Evolutionary conservation across 2,888 invertebrate genomes (phyloP), one percentile per base, ranked within the genome.

Genomic region (Chymomyza caudatula): DNA sequence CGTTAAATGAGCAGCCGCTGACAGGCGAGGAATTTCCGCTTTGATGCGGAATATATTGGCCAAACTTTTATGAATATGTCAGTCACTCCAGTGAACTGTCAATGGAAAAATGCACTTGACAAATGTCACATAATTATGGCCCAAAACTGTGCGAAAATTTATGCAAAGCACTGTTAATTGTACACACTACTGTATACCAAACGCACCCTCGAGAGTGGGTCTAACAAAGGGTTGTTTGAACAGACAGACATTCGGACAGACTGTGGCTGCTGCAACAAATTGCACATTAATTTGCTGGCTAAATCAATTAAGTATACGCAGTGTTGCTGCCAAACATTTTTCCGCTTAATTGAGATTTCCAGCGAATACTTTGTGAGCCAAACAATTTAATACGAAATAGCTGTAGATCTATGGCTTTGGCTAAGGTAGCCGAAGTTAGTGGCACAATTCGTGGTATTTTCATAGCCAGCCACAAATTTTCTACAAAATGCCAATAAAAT

Each of bases 401-500:
- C 15, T 47, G 13, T 8, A 47, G 15, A 47, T 47, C 4, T 47
- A 17, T n/a, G n/a, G 15, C 19, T 19, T 17, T 47, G 47, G 4
- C 15, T 47, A 19, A 17, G 47, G 42, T 37, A 20, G 42, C 20
- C 20, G 49, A 54, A 49, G 43, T 43, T 51, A 44, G 55, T 71
- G 60, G 54, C 60, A 70, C 62, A 63, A 76, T 76, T 74, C 49
- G 63, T 58, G 60, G 68, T 61, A 77, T 77, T 83, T 83, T 71
- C 83, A 77, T 80, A 73, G 79, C 67, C 51, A 62, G 72, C 79
- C 80, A 85, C 79, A 85, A 79, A 81, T 77, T 76, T 69, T 65
- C 56, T 69, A 65, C 72, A 73, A 81, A 81, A 81, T 81, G 78
- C 85, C 81, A 81, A 85, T 85, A 85, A 85, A 82, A 81, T 84